Evolutionary conservation across 1,140 invertebrate species (phyloP).

Genomic region (Pissodes strobi): DNA sequence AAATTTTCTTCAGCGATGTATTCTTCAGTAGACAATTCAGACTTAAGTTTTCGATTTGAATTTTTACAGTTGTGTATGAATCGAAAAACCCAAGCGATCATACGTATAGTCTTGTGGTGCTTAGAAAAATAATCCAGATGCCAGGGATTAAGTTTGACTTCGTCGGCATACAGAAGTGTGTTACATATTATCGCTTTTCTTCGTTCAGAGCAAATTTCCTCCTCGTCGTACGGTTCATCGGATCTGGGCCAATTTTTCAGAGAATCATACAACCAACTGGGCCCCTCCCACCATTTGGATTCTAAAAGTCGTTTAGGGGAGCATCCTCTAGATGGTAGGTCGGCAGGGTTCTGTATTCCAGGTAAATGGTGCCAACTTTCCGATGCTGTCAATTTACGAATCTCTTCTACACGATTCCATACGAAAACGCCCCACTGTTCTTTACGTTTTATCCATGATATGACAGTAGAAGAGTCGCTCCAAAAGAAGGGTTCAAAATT

Average conservation of each 20-base stretch:
- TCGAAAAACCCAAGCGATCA: constrained; percentile 41
- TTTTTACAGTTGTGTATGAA: too few relatives aligned
- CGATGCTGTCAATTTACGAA: constrained; percentile 42
- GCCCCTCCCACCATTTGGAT: too few relatives aligned
- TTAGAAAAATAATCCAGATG: constrained; percentile 36
- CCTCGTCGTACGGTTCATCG: constrained; percentile 11
- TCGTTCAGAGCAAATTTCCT: constrained; percentile 33
- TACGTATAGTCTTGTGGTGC: constrained; percentile 45
- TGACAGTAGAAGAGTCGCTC: too few relatives aligned
- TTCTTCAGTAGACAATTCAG: too few relatives aligned
- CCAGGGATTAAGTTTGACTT: neutral
- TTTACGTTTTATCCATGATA: constrained; percentile 48
- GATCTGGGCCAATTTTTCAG: neutral
- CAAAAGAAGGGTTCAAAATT: too few relatives aligned
- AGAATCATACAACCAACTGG: constrained; percentile 21
- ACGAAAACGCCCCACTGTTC: too few relatives aligned
- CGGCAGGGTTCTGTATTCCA: constrained; percentile 54
- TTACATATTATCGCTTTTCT: too few relatives aligned
- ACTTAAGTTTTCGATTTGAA: constrained; percentile 33
- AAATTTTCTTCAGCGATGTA: constrained; percentile 33
- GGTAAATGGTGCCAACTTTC: constrained; percentile 52
- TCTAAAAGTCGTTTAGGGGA: constrained; percentile 45
- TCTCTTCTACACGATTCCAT: constrained; percentile 51
- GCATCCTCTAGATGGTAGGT: constrained; percentile 55
- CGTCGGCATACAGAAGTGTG: neutral